These are phyloP conservation scores for Aphelenchoides avenae DNA, from an alignment of 1,140 invertebrate species.

Conservation along the genomic window DNA sequence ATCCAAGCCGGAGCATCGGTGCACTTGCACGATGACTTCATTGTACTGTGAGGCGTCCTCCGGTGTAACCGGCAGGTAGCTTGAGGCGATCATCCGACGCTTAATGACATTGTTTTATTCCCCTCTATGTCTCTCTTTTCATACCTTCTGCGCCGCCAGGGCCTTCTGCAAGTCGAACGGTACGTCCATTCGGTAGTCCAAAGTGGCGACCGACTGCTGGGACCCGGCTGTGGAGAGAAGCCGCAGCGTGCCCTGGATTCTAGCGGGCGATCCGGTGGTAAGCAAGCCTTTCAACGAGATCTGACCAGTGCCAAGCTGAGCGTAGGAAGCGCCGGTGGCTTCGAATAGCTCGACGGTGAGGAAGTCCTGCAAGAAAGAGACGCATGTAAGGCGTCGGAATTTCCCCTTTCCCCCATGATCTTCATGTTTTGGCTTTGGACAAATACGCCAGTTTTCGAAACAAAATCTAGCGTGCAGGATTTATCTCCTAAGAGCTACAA, in stretches of 20 bases:
- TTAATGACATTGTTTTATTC: conserved; percentile 5
- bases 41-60: conserved; percentile 24
- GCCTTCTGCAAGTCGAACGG: conserved; percentile 36
- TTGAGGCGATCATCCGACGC: conserved; percentile 29
- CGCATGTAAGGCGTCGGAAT: too few species aligned
- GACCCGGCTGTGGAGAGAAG: too few species aligned
- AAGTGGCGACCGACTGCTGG: conserved; percentile 16
- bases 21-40: conserved; percentile 35
- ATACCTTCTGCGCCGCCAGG: conserved; percentile 41
- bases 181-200: conserved; percentile 32
- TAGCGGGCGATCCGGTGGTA: conserved; percentile 23
- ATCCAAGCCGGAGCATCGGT: conserved; percentile 29
- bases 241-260: conserved; percentile 16
- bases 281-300: conserved; percentile 20
- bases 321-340: conserved; percentile 22
- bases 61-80: conserved; percentile 13
- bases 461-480: too few species aligned
- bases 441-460: too few species aligned
- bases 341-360: conserved; percentile 44
- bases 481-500: too few species aligned
- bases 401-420: too few species aligned
- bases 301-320: conserved; percentile 11
- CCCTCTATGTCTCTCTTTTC: background rate
- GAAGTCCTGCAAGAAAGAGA: conserved; percentile 40
- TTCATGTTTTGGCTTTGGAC: too few species aligned